A percentile compares a stretch with the other conserved stretches of the same genome.
These are phyloP conservation scores for Myotis findleyi DNA, from an alignment of 2,797 vertebrate species.

Conservation along the genomic window DNA sequence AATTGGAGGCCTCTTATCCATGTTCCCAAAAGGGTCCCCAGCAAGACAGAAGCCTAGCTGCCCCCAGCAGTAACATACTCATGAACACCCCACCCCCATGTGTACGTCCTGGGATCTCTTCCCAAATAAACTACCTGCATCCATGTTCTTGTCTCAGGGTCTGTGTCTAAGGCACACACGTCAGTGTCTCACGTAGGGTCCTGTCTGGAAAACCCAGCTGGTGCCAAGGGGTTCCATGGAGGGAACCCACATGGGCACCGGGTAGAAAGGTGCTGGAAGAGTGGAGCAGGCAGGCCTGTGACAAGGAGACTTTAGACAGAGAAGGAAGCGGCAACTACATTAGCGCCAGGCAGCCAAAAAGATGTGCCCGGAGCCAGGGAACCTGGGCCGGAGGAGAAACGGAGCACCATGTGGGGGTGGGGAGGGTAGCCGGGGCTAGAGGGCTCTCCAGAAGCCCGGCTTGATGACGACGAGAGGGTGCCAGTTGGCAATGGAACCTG, in stretches of 20 bases:
- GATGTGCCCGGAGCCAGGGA: not conserved
- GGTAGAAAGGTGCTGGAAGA: not conserved
- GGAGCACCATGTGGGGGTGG: fast-evolving
- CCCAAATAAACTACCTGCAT: not conserved
- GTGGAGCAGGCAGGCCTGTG: not conserved
- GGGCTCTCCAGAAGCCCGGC: fast-evolving
- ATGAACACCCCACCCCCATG: not conserved
- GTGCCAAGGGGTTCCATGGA: not conserved
- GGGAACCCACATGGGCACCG: fast-evolving
- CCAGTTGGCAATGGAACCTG: not conserved
- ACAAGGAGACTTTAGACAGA: not conserved
- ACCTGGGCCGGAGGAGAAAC: fast-evolving
- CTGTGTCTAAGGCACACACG: not conserved
- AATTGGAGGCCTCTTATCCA: not conserved
- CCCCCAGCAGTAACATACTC: fast-evolving
- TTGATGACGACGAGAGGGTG: not conserved
- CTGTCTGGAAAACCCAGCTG: not conserved
- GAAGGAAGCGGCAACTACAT: not conserved
- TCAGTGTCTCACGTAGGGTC: not conserved
- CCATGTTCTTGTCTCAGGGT: not conserved
- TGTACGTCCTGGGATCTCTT: not conserved
- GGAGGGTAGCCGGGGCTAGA: no score
- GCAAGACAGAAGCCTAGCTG: not conserved
- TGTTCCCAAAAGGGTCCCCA: not conserved
- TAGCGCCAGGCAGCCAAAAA: not conserved